A percentile compares a stretch with the other conserved stretches of the same genome.
Conservation (phyloP, 1,140 invertebrate species). For the Apocrypta bakeri region DNA sequence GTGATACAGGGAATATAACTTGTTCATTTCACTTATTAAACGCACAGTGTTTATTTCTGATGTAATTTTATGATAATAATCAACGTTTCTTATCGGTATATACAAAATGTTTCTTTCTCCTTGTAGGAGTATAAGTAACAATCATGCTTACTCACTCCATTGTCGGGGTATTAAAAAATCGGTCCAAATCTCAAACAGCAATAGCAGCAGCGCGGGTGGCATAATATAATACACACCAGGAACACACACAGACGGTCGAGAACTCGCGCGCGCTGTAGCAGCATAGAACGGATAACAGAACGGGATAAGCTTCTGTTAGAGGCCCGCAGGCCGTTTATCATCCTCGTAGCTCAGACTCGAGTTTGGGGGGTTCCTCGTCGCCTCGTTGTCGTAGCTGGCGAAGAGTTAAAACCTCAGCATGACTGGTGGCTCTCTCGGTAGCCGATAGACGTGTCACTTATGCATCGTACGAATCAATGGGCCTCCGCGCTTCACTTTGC, state of each 20-base stretch:
- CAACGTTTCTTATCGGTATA: too few relatives aligned
- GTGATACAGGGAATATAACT: too few relatives aligned
- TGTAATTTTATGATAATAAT: too few relatives aligned
- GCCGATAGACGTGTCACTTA: constrained; percentile 73
- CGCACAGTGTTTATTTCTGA: too few relatives aligned
- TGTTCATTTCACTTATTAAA: too few relatives aligned
- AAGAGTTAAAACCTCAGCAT: constrained; percentile 73
- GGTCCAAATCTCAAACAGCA: background rate
- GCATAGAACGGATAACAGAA: constrained; percentile 10
- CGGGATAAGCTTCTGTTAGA: constrained; percentile 50
- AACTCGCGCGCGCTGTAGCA: background rate
- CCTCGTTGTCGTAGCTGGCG: constrained; percentile 55
- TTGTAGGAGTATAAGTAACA: too few relatives aligned
- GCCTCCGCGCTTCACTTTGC: constrained; percentile 63
- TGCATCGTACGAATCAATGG: constrained; percentile 70
- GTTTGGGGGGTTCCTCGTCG: background rate
- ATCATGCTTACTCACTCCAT: too few relatives aligned
- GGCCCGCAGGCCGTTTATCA: constrained; percentile 65
- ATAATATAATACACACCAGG: background rate
- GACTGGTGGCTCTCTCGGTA: constrained; percentile 71
- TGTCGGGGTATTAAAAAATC: too few relatives aligned
- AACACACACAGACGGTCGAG: background rate
- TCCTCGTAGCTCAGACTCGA: constrained; percentile 49
- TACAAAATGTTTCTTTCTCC: too few relatives aligned
- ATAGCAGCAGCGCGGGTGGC: background rate